These are phyloP conservation scores for Rhyzopertha dominica DNA, from an alignment of 1,140 invertebrate species.

Conservation along the genomic window DNA sequence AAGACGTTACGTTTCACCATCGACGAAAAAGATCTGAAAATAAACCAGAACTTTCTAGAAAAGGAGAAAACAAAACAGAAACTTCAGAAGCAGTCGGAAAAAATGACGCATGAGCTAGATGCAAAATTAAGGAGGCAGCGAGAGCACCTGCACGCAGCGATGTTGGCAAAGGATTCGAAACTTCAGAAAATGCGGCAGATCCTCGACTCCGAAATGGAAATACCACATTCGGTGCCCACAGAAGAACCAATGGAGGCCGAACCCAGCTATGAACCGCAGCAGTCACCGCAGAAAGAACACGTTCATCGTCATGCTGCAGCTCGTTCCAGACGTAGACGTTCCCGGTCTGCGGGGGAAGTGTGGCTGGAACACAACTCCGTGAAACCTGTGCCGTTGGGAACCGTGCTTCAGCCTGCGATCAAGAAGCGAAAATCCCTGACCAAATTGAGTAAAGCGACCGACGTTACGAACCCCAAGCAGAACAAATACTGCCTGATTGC, in stretches of 20 bases:
- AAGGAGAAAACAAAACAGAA: constrained; percentile 71
- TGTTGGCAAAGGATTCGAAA: constrained; percentile 51
- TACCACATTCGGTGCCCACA: no score
- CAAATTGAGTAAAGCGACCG: constrained; percentile 65
- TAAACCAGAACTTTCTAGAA: constrained; percentile 68
- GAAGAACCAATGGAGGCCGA: no score
- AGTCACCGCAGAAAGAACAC: no score
- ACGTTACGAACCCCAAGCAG: constrained; percentile 67
- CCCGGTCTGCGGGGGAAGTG: constrained; percentile 64
- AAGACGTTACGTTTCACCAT: constrained; percentile 45
- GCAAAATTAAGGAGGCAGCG: constrained; percentile 62
- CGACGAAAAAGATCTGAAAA: constrained; percentile 61
- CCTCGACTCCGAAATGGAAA: constrained; percentile 45
- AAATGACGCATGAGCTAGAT: constrained; percentile 60
- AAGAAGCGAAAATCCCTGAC: constrained; percentile 78
- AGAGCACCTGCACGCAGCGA: constrained; percentile 54
- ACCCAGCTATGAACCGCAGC: no score
- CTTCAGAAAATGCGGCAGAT: constrained; percentile 50
- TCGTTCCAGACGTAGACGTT: no score
- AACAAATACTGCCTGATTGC: constrained; percentile 88
- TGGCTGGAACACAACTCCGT: constrained; percentile 90
- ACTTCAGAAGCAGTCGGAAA: constrained; percentile 65
- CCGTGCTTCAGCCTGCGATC: constrained; percentile 81
- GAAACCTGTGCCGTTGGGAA: constrained; percentile 68
- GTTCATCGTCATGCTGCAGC: no score